Percentiles rank a stretch among this genome's conserved stretches.
phyloP scores from a whole-genome alignment of 2,113 vertebrate genomes.

The Macroglossus sobrinus region DNA sequence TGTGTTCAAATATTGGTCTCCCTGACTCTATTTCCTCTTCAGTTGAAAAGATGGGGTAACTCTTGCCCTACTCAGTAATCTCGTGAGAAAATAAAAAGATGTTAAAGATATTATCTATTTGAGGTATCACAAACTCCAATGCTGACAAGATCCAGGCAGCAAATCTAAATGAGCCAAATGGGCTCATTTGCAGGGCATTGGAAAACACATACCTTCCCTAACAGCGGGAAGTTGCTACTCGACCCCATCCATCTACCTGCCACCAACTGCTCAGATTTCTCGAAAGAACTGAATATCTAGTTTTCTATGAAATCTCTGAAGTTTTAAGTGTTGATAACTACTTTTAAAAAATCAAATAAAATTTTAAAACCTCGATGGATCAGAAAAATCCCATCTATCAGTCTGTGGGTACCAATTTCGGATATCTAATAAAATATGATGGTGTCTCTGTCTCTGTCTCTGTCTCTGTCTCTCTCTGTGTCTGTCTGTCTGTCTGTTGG shows the following conservation, averaged over 20 bases:
- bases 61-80: background rate
- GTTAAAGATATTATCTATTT: background rate
- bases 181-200: background rate
- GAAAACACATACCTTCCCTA: background rate
- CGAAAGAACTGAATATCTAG: background rate
- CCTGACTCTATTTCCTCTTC: background rate
- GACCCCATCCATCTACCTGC: too few relatives aligned
- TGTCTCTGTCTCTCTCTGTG: background rate
- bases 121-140: background rate
- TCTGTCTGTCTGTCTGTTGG: too few relatives aligned
- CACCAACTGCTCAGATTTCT: background rate
- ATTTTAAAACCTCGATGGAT: background rate
- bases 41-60: background rate
- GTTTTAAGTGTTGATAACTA: background rate
- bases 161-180: background rate
- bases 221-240: background rate
- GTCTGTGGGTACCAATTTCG: background rate
- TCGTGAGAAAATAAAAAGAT: background rate
- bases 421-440: background rate
- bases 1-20: background rate
- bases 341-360: constrained; percentile 5
- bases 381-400: background rate
- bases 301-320: background rate
- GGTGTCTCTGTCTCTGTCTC: too few relatives aligned
- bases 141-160: background rate